phyloP scores from a whole-genome alignment of 2,797 vertebrate genomes.

The Poecilia gillii region DNA sequence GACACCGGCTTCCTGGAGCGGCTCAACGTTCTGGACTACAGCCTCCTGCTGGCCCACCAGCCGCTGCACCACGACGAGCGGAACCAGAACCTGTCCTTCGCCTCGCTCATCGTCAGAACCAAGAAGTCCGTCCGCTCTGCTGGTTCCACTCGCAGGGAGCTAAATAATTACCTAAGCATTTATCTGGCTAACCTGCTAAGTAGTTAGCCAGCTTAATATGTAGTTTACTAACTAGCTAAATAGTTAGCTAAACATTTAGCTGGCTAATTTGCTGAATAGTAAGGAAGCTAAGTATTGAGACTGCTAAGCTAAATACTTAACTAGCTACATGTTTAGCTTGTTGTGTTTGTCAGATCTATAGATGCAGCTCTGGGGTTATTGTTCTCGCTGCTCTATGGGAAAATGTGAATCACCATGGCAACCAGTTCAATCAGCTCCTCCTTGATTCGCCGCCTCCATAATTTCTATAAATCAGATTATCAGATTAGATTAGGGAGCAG shows the following conservation, averaged over 20 bases:
- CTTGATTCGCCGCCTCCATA: neutral
- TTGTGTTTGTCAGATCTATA: too few relatives aligned
- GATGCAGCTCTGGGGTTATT: neutral
- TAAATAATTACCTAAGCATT: neutral
- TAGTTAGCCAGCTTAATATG: too few relatives aligned
- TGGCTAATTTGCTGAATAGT: too few relatives aligned
- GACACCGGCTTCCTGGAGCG: constrained; percentile 85
- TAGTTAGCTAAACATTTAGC: too few relatives aligned
- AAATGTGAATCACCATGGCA: neutral
- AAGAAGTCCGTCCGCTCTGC: constrained; percentile 76
- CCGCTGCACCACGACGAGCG: constrained; percentile 83
- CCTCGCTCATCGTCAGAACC: constrained; percentile 79
- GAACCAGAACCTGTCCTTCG: constrained; percentile 73
- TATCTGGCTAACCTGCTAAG: too few relatives aligned
- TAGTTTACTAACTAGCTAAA: too few relatives aligned
- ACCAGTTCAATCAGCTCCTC: neutral
- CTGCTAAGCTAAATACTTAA: too few relatives aligned
- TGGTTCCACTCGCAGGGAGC: neutral
- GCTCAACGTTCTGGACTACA: constrained; percentile 90
- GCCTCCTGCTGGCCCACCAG: constrained; percentile 87
- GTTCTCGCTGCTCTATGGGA: neutral
- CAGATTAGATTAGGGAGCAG: neutral
- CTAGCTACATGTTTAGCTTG: neutral
- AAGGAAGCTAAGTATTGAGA: too few relatives aligned
- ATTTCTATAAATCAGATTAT: neutral